A percentile compares a stretch with the other conserved stretches of the same genome.
phyloP scores from a whole-genome alignment of 1,140 invertebrate species.

The Anagrus nilaparvatae region DNA sequence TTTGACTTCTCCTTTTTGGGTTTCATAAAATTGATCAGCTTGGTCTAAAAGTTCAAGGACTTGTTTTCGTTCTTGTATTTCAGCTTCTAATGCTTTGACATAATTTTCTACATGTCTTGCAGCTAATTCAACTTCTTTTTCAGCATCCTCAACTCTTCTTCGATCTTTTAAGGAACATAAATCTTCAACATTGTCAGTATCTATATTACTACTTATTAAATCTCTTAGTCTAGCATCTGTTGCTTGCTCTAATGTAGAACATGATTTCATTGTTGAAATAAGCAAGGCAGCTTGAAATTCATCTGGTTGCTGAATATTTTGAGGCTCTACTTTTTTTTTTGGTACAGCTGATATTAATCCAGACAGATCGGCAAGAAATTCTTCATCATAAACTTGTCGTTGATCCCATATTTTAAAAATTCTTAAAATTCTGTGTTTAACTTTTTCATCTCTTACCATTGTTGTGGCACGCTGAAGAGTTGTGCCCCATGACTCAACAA shows the following conservation, averaged over 20 bases:
- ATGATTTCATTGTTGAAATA: conserved; percentile 44
- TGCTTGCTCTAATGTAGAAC: conserved; percentile 40
- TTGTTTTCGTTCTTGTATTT: conserved; percentile 68
- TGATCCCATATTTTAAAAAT: conserved; percentile 94
- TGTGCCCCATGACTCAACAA: conserved; percentile 84
- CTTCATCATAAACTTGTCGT: conserved; percentile 74
- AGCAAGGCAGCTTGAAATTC: conserved; percentile 41
- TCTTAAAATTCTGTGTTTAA: conserved; percentile 71
- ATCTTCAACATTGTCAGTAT: conserved; percentile 51
- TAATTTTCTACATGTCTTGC: conserved; percentile 68
- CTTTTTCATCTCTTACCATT: conserved; percentile 83
- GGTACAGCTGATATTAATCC: conserved; percentile 66
- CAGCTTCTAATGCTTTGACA: conserved; percentile 66
- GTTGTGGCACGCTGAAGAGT: conserved; percentile 83
- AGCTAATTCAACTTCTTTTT: conserved; percentile 75
- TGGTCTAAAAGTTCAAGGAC: conserved; percentile 67
- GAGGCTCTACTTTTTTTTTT: conserved; percentile 55
- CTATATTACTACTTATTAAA: conserved; percentile 33
- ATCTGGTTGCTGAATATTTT: conserved; percentile 42
- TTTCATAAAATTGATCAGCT: conserved; percentile 78
- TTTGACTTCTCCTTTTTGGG: conserved; percentile 83
- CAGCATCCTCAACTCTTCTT: conserved; percentile 75
- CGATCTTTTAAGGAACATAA: conserved; percentile 70
- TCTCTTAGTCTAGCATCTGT: conserved; percentile 37
- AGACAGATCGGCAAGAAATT: conserved; percentile 74